Conservation (phyloP, 2,888 invertebrate species). For the Sesamia inferens region DNA sequence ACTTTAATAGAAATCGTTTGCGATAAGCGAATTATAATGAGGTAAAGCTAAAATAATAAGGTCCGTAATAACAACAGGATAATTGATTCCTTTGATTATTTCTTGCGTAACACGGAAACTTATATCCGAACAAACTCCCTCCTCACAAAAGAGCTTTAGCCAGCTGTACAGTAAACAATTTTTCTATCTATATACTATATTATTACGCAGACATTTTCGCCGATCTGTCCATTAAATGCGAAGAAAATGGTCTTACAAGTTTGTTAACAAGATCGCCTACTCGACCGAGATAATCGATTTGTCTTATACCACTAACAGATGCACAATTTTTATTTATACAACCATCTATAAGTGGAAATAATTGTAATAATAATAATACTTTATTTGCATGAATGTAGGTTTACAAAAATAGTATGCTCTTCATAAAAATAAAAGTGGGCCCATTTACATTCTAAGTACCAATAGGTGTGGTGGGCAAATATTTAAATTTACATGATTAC, state of each 20-base stretch:
- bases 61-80: neutral
- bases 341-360: neutral
- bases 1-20: neutral
- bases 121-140: neutral
- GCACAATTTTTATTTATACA: neutral
- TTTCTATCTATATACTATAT: slow-evolving; percentile 22
- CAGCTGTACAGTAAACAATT: neutral
- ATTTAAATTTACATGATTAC: no score
- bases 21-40: neutral
- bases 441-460: no score
- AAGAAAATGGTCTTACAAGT: slow-evolving; percentile 41
- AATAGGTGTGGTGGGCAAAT: no score
- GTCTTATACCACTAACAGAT: slow-evolving; percentile 7
- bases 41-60: neutral
- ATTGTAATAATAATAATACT: no score
- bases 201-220: slow-evolving; percentile 15
- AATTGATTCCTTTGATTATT: neutral
- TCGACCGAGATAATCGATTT: slow-evolving; percentile 61
- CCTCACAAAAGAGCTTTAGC: neutral
- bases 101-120: neutral
- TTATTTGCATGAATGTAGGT: no score
- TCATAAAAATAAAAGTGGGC: no score
- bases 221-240: slow-evolving; percentile 30
- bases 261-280: slow-evolving; percentile 57
- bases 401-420: no score